Conservation (phyloP, 2,113 vertebrate genomes). For the Phrynocephalus versicolor region DNA sequence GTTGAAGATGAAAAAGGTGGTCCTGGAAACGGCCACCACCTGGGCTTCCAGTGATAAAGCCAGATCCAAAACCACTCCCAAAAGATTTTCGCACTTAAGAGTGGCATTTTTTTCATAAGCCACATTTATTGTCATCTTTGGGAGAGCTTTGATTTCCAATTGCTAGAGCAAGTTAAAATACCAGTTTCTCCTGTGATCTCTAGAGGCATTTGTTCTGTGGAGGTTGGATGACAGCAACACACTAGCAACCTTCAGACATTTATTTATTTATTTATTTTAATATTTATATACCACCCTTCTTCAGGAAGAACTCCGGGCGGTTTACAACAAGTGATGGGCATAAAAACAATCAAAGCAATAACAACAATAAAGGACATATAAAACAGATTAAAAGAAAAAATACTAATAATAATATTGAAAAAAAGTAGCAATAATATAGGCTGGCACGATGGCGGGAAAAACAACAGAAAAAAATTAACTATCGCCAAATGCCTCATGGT, state of each 20-base stretch:
- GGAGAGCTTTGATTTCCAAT: background rate
- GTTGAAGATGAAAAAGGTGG: too few species aligned
- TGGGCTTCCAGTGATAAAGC: too few species aligned
- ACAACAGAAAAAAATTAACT: background rate
- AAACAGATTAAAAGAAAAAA: too few species aligned
- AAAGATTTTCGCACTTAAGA: background rate
- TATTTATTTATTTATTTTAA: too few species aligned
- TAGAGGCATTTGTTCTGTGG: background rate
- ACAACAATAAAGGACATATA: too few species aligned
- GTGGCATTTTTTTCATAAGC: background rate
- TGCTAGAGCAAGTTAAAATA: background rate
- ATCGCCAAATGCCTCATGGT: too few species aligned
- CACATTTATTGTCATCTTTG: background rate
- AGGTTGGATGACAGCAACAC: background rate
- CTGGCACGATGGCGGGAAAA: background rate
- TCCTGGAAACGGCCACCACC: too few species aligned
- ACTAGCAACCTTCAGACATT: background rate
- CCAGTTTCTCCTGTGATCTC: background rate
- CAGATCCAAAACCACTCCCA: too few species aligned
- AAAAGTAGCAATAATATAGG: conserved; percentile 45
- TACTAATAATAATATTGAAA: conserved; percentile 65
- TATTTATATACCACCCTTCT: too few species aligned
- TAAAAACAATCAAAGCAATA: too few species aligned
- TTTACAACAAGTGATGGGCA: too few species aligned
- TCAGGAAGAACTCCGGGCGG: too few species aligned